These are phyloP conservation scores for Fissipunctia ypsillon DNA, from an alignment of 2,888 invertebrate species.

Conservation along the genomic window DNA sequence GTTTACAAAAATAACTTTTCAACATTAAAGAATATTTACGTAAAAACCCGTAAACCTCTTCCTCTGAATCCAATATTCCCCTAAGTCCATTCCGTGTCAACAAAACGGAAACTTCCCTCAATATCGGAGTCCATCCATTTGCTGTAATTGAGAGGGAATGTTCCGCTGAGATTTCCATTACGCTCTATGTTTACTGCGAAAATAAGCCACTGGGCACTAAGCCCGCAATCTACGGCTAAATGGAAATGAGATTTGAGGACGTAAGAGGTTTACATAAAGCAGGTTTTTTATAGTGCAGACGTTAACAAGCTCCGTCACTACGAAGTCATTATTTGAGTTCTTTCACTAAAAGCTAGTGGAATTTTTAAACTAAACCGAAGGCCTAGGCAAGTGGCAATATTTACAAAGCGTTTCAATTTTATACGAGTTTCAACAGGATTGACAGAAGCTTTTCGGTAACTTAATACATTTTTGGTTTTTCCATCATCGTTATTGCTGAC, in stretches of 20 bases:
- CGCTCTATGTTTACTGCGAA: constrained; percentile 26
- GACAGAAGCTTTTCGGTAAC: background rate
- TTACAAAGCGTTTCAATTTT: background rate
- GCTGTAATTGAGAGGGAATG: constrained; percentile 37
- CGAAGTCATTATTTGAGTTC: too few relatives aligned
- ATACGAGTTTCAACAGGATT: background rate
- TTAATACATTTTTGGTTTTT: background rate
- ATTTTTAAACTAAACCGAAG: background rate
- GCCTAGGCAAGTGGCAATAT: background rate
- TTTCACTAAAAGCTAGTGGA: background rate
- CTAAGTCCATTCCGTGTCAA: constrained; percentile 35
- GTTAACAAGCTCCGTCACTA: background rate
- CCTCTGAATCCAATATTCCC: background rate
- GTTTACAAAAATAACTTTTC: background rate
- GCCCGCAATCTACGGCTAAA: constrained; percentile 12
- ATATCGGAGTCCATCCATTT: constrained; percentile 44
- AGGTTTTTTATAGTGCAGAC: background rate
- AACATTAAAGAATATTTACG: background rate
- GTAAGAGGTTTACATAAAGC: constrained; percentile 6
- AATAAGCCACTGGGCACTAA: constrained; percentile 2
- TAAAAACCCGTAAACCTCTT: background rate
- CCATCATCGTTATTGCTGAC: background rate
- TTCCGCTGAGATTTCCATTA: constrained; percentile 38
- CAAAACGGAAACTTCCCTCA: constrained; percentile 43
- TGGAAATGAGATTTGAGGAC: constrained; percentile 11